Evolutionary conservation across 2,797 vertebrate species (phyloP).

Genomic region (Amblyopsis hoosieri): DNA sequence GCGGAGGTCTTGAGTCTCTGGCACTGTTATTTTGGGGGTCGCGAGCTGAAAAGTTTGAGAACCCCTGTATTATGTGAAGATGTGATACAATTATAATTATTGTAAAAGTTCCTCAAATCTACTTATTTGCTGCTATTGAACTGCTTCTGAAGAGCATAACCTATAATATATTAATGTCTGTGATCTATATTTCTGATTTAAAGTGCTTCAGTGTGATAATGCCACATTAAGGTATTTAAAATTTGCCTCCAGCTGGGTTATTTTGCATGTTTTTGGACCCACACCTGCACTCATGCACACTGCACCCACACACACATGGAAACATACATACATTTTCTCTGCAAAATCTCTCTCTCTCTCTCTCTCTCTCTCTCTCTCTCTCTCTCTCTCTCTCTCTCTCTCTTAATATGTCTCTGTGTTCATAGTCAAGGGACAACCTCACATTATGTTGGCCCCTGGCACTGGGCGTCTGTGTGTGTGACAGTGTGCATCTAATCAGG

Average conservation of each 20-base stretch:
- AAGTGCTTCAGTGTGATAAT: slow-evolving; percentile 12
- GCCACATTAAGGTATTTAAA: slow-evolving; percentile 35
- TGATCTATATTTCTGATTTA: slow-evolving; percentile 1
- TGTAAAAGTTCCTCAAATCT: too few relatives aligned
- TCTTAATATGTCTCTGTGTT: background rate
- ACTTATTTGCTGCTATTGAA: too few relatives aligned
- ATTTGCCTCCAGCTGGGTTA: slow-evolving; percentile 20
- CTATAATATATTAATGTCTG: too few relatives aligned
- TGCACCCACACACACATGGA: background rate
- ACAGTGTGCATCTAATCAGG: slow-evolving; percentile 35
- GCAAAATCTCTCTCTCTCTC: too few relatives aligned
- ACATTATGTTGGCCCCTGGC: slow-evolving; percentile 29
- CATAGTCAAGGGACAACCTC: slow-evolving; percentile 29
- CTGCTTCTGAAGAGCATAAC: too few relatives aligned
- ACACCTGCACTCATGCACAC: slow-evolving; percentile 13
- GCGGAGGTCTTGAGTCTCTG: too few relatives aligned
- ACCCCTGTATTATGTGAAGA: too few relatives aligned
- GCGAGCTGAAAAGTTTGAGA: too few relatives aligned
- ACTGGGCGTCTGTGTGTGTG: slow-evolving; percentile 31
- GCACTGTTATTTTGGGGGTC: too few relatives aligned
- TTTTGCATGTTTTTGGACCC: slow-evolving; percentile 16
- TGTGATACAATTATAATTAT: too few relatives aligned
- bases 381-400: too few relatives aligned
- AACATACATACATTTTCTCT: slow-evolving; percentile 23
- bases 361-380: too few relatives aligned